Evolutionary conservation across 2,113 vertebrate species (phyloP), one percentile per base, ranked within the genome.

Genomic region (Pomatorhinus ruficollis): DNA sequence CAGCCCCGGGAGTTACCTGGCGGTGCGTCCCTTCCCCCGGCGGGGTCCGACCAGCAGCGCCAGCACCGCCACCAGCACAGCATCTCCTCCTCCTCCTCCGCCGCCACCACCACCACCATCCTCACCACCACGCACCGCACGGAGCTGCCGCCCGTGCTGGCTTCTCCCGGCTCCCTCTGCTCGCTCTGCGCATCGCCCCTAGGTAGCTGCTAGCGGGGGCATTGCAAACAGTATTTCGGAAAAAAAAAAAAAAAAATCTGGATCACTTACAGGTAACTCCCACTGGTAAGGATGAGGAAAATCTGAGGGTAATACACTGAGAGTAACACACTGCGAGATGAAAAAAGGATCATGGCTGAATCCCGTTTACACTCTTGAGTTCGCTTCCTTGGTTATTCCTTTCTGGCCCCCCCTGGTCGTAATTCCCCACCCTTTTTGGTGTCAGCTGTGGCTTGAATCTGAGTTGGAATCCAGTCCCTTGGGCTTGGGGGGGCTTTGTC

Each of bases 241-340:
- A 15, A 16, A 45, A 60, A 50, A 56, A 50, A 56, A 53, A 77
- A 40, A 77, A 79, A 42, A 42, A 88, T 54, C 53, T 61, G 92
- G 86, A 68, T 87, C 88, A 99, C 99, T 99, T 98, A 99, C 99
- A 99, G 98, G 98, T 99, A 99, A 98, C 99, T 99, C 97, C 99
- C 98, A 96, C 99, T 99, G 98, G 99, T 99, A 97, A 99, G 98
- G 98, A 99, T 99, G 97, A 99, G 99, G 98, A 99, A 99, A 97
- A 99, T 99, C 98, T 99, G 99, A 86, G 99, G 99, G 90, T 99
- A 99, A 97, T 99, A 99, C 97, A 99, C 98, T 97, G 99, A 99
- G 97, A 99, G 98, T 97, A 99, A 98, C 93, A 99, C 99, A 98
- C 99, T 97, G 98, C 99, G 99, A 94, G 99, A 99, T 96, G 99